These are phyloP conservation scores for Fregetta grallaria DNA, from an alignment of 2,113 vertebrate species.

Conservation along the genomic window DNA sequence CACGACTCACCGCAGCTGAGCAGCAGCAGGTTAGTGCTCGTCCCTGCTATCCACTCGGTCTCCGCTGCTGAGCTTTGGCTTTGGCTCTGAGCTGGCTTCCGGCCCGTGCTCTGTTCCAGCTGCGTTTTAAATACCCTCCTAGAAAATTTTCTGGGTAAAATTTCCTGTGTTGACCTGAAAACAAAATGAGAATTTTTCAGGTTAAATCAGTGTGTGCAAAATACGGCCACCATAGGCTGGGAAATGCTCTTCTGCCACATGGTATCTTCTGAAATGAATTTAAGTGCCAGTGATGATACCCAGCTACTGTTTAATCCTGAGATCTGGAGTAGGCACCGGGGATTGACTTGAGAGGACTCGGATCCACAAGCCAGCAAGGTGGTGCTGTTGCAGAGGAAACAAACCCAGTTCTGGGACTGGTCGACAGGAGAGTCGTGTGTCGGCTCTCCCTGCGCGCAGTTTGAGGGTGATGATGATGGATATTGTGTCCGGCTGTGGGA, in stretches of 20 bases:
- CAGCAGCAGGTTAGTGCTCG: accelerated
- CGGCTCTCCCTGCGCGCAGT: background rate
- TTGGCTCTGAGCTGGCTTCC: background rate
- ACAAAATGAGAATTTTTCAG: background rate
- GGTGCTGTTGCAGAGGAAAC: background rate
- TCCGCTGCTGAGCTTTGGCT: background rate
- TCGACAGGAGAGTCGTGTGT: accelerated
- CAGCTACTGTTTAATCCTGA: background rate
- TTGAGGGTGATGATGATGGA: background rate
- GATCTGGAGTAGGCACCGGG: background rate
- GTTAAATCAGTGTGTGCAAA: background rate
- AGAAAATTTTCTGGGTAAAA: background rate
- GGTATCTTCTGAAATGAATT: background rate
- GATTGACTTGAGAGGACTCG: background rate
- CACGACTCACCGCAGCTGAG: accelerated
- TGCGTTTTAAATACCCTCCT: background rate
- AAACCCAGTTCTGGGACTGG: accelerated
- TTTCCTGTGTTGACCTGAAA: background rate
- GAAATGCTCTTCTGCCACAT: background rate
- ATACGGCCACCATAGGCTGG: accelerated
- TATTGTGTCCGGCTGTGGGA: background rate
- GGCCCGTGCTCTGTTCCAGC: background rate
- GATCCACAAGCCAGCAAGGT: background rate
- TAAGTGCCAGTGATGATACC: background rate
- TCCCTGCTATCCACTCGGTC: background rate